Conservation (phyloP, 2,113 vertebrate genomes). For the Setophaga petechia region DNA sequence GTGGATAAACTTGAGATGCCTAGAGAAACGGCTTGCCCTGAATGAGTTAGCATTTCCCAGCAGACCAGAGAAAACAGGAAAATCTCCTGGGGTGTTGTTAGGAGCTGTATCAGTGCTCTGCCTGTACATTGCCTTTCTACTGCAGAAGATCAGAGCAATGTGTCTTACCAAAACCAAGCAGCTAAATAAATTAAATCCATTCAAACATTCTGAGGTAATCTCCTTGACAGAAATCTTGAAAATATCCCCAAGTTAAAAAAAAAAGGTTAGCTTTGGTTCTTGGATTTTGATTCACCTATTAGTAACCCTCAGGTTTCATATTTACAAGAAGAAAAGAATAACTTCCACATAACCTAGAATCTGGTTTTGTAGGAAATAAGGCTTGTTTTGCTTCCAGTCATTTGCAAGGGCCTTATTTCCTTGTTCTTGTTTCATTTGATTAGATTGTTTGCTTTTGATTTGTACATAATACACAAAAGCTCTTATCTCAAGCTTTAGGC, state of each 20-base stretch:
- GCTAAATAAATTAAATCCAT: slow-evolving; percentile 10
- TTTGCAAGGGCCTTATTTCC: background rate
- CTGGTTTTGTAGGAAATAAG: background rate
- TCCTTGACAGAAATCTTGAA: background rate
- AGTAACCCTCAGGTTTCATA: background rate
- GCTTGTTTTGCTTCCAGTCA: background rate
- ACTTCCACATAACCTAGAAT: background rate
- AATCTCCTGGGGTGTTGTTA: background rate
- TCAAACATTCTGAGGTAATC: background rate
- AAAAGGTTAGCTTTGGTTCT: background rate
- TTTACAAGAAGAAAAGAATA: background rate
- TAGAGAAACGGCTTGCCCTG: background rate
- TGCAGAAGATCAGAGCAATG: background rate
- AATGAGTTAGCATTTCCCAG: background rate
- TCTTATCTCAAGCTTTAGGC: slow-evolving; percentile 5
- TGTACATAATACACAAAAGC: background rate
- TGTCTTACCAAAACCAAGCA: background rate
- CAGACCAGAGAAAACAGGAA: background rate
- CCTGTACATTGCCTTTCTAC: background rate
- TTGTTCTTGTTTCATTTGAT: background rate
- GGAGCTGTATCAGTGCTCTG: background rate
- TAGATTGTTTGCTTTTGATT: background rate
- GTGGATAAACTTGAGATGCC: background rate
- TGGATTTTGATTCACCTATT: background rate
- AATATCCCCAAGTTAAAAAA: background rate